phyloP scores from a whole-genome alignment of 2,113 vertebrate genomes.

The Dasypus novemcinctus region DNA sequence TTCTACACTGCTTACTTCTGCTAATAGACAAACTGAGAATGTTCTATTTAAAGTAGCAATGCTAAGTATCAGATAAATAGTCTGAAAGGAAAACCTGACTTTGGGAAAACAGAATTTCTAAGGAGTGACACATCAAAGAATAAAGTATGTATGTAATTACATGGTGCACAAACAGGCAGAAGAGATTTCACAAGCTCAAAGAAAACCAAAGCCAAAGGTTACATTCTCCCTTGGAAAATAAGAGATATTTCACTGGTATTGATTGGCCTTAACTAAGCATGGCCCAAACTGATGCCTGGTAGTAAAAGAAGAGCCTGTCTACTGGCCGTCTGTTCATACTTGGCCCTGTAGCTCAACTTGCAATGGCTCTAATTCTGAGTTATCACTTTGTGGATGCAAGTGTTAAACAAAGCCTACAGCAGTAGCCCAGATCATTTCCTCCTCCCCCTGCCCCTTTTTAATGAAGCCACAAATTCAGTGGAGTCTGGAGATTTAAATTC shows the following conservation, averaged over 20 bases:
- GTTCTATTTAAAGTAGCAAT: not conserved
- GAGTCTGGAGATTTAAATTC: slow-evolving; percentile 79
- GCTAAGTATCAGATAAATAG: not conserved
- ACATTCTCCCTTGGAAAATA: not conserved
- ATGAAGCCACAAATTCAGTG: slow-evolving; percentile 77
- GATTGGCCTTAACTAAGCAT: not conserved
- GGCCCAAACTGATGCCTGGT: not conserved
- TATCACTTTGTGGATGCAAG: not conserved
- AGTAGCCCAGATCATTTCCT: slow-evolving; percentile 55
- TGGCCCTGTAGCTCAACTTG: not conserved
- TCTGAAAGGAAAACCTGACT: slow-evolving; percentile 22
- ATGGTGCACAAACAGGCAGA: slow-evolving; percentile 24
- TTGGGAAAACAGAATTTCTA: slow-evolving; percentile 38
- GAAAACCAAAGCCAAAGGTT: slow-evolving; percentile 41
- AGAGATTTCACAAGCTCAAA: not conserved
- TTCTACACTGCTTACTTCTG: not conserved
- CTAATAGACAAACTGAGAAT: not conserved
- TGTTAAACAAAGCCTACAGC: slow-evolving; percentile 64
- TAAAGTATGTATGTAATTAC: not conserved
- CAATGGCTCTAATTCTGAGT: not conserved
- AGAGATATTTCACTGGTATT: not conserved
- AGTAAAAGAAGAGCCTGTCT: not conserved
- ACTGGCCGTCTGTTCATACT: not conserved
- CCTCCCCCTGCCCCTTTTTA: slow-evolving; percentile 51
- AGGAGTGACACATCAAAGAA: slow-evolving; percentile 40